These are phyloP conservation scores for Merluccius polli DNA, from an alignment of 2,797 vertebrate species.

Conservation along the genomic window DNA sequence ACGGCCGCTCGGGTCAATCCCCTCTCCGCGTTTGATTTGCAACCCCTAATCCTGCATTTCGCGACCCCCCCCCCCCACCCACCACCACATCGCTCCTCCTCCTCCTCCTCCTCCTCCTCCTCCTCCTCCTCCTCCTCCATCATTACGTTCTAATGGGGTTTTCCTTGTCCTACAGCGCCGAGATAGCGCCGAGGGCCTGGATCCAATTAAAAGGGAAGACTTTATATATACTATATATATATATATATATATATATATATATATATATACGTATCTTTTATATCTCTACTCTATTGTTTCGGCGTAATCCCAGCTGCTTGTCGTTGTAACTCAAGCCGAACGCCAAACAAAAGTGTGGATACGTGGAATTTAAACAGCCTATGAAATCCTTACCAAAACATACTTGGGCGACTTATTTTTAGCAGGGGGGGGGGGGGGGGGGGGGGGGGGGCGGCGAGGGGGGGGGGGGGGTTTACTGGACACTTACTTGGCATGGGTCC, in stretches of 20 bases:
- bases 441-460: no score
- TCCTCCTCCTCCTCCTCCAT: not conserved
- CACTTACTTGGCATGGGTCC: slow-evolving; percentile 59
- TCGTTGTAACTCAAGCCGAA: not conserved
- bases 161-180: no score
- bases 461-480: slow-evolving; percentile 4
- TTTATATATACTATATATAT: no score
- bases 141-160: no score
- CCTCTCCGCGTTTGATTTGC: not conserved
- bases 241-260: no score
- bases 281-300: not conserved
- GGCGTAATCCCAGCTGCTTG: not conserved
- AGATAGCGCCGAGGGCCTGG: no score
- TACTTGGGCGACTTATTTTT: slow-evolving; percentile 63
- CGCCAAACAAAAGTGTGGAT: slow-evolving; percentile 42
- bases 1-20: not conserved
- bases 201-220: no score
- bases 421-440: slow-evolving; percentile 21
- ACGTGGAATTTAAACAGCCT: slow-evolving; percentile 28
- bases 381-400: slow-evolving; percentile 70
- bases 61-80: no score
- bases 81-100: no score
- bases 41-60: not conserved
- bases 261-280: not conserved
- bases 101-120: no score